Base-by-base conservation (phyloP, 37 sponge, comb jelly and placozoan species). In the Ephydatia muelleri region DNA sequence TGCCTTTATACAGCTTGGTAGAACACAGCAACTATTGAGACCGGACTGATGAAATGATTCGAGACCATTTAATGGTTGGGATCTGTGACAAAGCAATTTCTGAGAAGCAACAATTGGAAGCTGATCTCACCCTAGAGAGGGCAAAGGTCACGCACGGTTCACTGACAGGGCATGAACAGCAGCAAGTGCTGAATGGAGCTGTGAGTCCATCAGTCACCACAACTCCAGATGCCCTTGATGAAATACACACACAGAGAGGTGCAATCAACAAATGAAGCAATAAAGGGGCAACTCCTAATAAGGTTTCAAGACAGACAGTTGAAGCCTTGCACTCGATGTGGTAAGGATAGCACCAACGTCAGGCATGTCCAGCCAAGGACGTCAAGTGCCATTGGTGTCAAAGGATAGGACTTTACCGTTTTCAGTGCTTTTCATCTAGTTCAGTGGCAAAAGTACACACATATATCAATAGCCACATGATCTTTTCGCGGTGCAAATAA, bases 401-500 rank as follows among this genome's bases (percentile, higher is more conserved):
- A 9, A 84, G 70, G 65, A 90, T 75, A 48, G 90, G 90, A 5
- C 90, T 84, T 65, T 84, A 75, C 69, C 34, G 38, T 30, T 68
- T 76, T 6, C 85, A 72, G 21, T 82, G 83, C 49, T 71, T 29
- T 43, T 47, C 40, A 1, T 2, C n/a, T 28, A 26, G 48, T 25
- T 43, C 31, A 64, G 34, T 82, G 25, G 28, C 40, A 28, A 28
- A 39, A 28, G 5, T 69, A 69, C 29, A 69, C 70, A 29, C 29
- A 69, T 3, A 69, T 29, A 29, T 8, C 11, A 72, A 38, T 35
- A 25, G 28, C 36, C 43, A 43, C 6, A 6, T 9, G 43, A 43
- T 25, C 40, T 12, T 82, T 47, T 72, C 72, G 68, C 11, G 82
- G 70, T 38, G 82, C 82, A 21, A 27, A 9, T 34, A 25, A 69